phyloP scores from a whole-genome alignment of 2,888 invertebrate species.

The Tinea semifulvella region DNA sequence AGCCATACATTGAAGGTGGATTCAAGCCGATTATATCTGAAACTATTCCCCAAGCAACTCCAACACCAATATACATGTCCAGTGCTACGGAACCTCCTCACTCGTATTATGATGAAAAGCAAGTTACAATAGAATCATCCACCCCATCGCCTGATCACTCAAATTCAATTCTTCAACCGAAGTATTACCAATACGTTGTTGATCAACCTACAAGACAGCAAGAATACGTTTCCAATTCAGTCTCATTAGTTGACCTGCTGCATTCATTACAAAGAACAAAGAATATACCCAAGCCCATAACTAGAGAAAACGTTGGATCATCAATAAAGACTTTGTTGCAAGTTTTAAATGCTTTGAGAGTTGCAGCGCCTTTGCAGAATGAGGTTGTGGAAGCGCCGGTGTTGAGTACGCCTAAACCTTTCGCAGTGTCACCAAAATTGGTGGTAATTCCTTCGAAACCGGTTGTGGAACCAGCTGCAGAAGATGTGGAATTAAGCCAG shows the following conservation, averaged over 20 bases:
- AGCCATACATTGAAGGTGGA: constrained; percentile 44
- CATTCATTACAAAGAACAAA: constrained; percentile 79
- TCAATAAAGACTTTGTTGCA: constrained; percentile 81
- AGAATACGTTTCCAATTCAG: constrained; percentile 26
- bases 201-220: constrained; percentile 30
- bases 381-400: constrained; percentile 37
- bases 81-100: constrained; percentile 24
- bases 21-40: constrained; percentile 41
- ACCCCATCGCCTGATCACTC: constrained; percentile 23
- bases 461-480: constrained; percentile 28
- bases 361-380: constrained; percentile 39
- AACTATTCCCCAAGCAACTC: constrained; percentile 28
- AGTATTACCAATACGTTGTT: constrained; percentile 39
- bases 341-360: constrained; percentile 75
- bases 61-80: constrained; percentile 29
- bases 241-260: constrained; percentile 62
- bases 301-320: constrained; percentile 79
- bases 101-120: constrained; percentile 27
- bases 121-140: constrained; percentile 27
- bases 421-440: constrained; percentile 29
- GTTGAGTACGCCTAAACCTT: constrained; percentile 47
- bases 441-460: constrained; percentile 30
- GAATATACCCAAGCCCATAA: constrained; percentile 78
- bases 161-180: constrained; percentile 28
- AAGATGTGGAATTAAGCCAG: constrained; percentile 34